Percentiles rank a stretch among this genome's conserved stretches.
phyloP scores from a whole-genome alignment of 2,797 vertebrate species.

The Cryptoprocta ferox region DNA sequence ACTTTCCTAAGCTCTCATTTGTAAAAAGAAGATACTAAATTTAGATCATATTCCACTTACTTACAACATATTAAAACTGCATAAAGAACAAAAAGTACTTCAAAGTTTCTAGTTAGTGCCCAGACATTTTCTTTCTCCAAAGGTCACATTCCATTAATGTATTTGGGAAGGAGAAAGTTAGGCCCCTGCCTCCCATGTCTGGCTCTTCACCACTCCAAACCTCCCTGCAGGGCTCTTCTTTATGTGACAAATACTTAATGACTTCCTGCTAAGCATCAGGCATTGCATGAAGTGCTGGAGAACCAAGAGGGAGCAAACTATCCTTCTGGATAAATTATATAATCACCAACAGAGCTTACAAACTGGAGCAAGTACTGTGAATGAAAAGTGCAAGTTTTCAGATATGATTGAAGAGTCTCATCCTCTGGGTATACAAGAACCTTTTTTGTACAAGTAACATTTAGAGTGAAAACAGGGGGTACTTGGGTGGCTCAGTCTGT shows the following conservation, averaged over 20 bases:
- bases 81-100: not conserved
- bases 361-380: not conserved
- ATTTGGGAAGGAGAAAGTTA: not conserved
- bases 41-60: constrained; percentile 10
- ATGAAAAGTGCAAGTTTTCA: not conserved
- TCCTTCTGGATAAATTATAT: not conserved
- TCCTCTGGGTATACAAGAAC: not conserved
- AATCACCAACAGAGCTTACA: not conserved
- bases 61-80: constrained; percentile 22
- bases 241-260: not conserved
- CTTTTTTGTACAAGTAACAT: not conserved
- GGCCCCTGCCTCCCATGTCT: not conserved
- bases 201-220: not conserved
- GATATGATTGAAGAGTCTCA: not conserved
- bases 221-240: accelerated
- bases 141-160: not conserved
- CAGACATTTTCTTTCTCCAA: not conserved
- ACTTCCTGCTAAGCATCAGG: not conserved
- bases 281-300: not conserved
- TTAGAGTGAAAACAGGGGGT: not conserved
- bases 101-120: not conserved
- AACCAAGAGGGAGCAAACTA: not conserved
- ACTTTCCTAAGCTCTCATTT: constrained; percentile 58
- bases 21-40: constrained; percentile 45
- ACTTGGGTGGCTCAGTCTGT: no score